Conservation (phyloP, 1,140 invertebrate species). For the Melanaphis sacchari region DNA sequence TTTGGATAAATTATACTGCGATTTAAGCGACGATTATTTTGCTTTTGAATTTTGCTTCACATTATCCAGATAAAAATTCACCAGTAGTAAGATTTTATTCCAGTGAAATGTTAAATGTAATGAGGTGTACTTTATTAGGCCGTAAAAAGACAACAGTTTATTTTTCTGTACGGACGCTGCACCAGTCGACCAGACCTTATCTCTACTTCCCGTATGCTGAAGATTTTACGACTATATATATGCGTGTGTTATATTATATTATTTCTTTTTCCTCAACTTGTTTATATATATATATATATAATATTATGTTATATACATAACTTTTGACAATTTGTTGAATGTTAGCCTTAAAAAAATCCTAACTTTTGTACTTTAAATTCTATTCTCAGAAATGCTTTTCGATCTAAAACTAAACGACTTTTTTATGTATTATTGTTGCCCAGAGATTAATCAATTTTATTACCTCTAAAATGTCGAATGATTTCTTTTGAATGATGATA, state of each 20-base stretch:
- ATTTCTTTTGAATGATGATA: background rate
- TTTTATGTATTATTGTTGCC: slow-evolving; percentile 14
- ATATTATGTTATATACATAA: slow-evolving; percentile 24
- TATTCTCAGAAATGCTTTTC: background rate
- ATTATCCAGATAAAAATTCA: slow-evolving; percentile 22
- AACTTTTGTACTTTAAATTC: slow-evolving; percentile 26
- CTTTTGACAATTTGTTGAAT: slow-evolving; percentile 48
- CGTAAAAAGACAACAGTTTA: slow-evolving; percentile 34
- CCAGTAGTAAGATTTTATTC: background rate
- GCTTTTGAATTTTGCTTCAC: background rate
- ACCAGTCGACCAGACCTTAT: slow-evolving; percentile 29
- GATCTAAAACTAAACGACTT: background rate
- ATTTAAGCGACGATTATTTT: background rate
- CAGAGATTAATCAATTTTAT: slow-evolving; percentile 31
- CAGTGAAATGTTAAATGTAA: slow-evolving; percentile 34
- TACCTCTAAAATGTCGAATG: background rate
- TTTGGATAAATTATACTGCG: background rate
- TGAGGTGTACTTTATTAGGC: slow-evolving; percentile 50
- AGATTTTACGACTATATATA: slow-evolving; percentile 38
- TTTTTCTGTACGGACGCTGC: background rate
- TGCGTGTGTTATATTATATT: slow-evolving; percentile 26
- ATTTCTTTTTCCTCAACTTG: background rate
- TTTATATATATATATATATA: slow-evolving; percentile 2
- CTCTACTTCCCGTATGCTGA: background rate
- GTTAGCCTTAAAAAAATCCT: slow-evolving; percentile 9